A percentile compares a stretch with the other conserved stretches of the same genome.
Conservation (phyloP, 2,888 invertebrate genomes). For the Cantharis rustica region DNA sequence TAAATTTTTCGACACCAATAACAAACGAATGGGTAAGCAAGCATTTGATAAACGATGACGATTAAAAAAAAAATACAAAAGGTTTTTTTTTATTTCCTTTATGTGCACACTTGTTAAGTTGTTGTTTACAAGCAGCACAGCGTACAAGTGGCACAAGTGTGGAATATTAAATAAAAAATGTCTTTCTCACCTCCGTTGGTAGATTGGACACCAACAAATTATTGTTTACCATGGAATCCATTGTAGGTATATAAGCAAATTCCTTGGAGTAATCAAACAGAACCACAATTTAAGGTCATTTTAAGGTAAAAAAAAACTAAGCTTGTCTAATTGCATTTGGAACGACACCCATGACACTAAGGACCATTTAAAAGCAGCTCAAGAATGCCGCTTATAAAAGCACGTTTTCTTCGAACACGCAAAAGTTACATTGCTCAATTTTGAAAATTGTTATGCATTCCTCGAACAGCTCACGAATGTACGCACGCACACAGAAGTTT, state of each 20-base stretch:
- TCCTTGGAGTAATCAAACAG: background rate
- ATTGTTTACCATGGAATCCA: slow-evolving; percentile 51
- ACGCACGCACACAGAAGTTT: background rate
- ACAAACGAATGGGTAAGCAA: background rate
- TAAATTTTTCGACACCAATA: background rate
- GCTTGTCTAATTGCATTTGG: background rate
- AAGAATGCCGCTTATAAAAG: slow-evolving; percentile 1
- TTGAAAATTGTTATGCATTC: background rate
- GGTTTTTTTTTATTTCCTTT: slow-evolving; percentile 1
- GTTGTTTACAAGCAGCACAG: slow-evolving; percentile 10
- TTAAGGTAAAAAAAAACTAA: background rate
- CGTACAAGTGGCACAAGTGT: slow-evolving; percentile 11
- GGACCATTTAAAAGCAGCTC: slow-evolving; percentile 21
- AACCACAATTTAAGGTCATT: background rate
- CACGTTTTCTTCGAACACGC: slow-evolving; percentile 1
- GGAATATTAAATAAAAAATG: slow-evolving; percentile 26
- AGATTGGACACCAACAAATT: slow-evolving; percentile 48
- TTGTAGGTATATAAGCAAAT: slow-evolving; percentile 23
- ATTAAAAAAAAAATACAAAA: background rate
- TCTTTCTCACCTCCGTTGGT: slow-evolving; percentile 47
- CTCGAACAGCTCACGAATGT: background rate
- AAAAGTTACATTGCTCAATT: background rate
- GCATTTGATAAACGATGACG: background rate
- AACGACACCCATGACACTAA: slow-evolving; percentile 1
- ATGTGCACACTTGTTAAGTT: slow-evolving; percentile 13